phyloP scores from a whole-genome alignment of 2,888 invertebrate species.

The Drosophila setosimentum region DNA sequence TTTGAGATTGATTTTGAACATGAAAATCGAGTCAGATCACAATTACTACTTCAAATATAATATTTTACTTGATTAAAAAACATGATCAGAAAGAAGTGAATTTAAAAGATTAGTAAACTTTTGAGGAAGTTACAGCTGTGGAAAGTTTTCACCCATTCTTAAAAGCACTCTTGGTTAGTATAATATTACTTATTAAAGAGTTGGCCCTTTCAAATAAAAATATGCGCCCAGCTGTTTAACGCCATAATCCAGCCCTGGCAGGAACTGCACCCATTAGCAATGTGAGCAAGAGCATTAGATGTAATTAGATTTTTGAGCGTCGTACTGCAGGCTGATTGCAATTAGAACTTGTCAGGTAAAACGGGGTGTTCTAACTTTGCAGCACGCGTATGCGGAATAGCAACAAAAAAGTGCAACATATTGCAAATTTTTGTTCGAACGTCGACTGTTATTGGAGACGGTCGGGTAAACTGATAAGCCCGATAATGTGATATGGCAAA shows the following conservation, averaged over 20 bases:
- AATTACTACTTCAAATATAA: neutral
- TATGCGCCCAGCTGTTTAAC: neutral
- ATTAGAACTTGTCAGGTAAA: constrained; percentile 10
- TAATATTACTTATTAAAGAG: too few species aligned
- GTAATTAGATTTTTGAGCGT: constrained; percentile 49
- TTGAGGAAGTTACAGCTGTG: too few species aligned
- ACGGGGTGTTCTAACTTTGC: constrained; percentile 2
- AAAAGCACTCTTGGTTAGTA: too few species aligned
- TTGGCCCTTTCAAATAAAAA: neutral
- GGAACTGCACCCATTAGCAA: constrained; percentile 12
- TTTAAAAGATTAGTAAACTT: too few species aligned
- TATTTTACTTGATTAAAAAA: neutral
- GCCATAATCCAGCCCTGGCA: constrained; percentile 11
- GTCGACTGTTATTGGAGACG: constrained; percentile 23
- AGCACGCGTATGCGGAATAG: constrained; percentile 13
- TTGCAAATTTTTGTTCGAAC: constrained; percentile 26
- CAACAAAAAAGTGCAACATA: constrained; percentile 4
- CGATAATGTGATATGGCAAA: constrained; percentile 1
- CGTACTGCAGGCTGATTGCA: constrained; percentile 22
- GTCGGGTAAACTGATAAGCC: constrained; percentile 1
- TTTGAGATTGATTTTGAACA: neutral
- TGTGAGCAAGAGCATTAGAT: constrained; percentile 32
- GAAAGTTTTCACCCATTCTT: too few species aligned
- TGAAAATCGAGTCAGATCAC: neutral
- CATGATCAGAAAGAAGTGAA: too few species aligned